A percentile compares a stretch with the other conserved stretches of the same genome.
Conservation (phyloP, 1,140 invertebrate genomes). For the Lasioglossum baleicum region DNA sequence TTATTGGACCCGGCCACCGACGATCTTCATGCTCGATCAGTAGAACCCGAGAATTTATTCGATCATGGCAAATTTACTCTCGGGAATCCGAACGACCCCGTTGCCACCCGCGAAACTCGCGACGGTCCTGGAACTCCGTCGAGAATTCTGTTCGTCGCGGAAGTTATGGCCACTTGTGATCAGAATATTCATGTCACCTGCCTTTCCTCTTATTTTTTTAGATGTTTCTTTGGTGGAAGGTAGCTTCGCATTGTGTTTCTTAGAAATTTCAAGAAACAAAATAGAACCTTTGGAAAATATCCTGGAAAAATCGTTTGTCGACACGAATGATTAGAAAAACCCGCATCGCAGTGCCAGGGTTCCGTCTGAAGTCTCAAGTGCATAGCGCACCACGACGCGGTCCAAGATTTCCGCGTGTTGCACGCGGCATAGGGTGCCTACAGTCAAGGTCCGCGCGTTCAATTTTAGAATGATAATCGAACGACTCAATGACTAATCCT, state of each 20-base stretch:
- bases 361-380: not conserved
- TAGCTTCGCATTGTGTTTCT: no score
- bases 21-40: not conserved
- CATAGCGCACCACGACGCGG: not conserved
- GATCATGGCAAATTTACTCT: not conserved
- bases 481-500: not conserved
- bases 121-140: not conserved
- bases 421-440: not conserved
- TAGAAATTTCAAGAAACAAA: no score
- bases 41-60: not conserved
- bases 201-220: not conserved
- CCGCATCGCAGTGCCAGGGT: not conserved
- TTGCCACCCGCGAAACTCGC: not conserved
- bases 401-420: not conserved
- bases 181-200: not conserved
- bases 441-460: not conserved
- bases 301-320: no score
- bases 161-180: not conserved
- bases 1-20: not conserved
- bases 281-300: no score
- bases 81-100: not conserved
- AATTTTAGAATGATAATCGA: constrained; percentile 4
- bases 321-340: no score
- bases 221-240: no score
- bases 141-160: not conserved